Base-by-base conservation (phyloP, 2,797 vertebrate genomes). In the Heterohyrax brucei region DNA sequence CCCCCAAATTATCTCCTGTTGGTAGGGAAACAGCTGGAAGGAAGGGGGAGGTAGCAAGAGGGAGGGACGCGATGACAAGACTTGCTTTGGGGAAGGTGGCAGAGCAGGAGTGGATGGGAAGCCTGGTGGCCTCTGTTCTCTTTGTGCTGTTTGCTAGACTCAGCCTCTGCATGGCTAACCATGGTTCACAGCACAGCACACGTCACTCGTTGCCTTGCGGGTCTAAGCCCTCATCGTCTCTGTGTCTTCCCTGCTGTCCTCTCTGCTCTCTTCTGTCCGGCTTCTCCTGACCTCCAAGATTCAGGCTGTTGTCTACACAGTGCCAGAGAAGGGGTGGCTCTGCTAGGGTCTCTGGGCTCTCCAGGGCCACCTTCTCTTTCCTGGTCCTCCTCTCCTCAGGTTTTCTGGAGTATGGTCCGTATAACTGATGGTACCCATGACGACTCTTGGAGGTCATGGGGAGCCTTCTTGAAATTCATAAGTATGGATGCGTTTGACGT, bases 391-490 rank as follows among this genome's bases (percentile, higher is more conserved):
- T 93, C 12, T 18, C 82, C 21, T 6, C 53, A 59, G 22, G 33
- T 75, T 64, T 89, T 79, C 50, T 22, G 16, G 72, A 62, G 18
- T 12, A 13, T 56, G 5, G 18, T 89, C 76, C 83, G 9, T 30
- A 13, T n/a, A 28, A 53, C 14, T 1, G 2, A 3, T 30, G 39
- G 39, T 21, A 4, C 50, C 26, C 84, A 44, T 0, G 0, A 1
- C 53, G 87, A 24, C 84, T 81, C 56, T 62, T 61, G 12, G 19
- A 33, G 59, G 8, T 10, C 46, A 5, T 5, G 21, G 59, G 88
- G 62, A 66, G 46, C 66, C 26, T 19, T n/a, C 44, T 84, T 72
- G 76, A 92, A 48, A 73, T 86, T 10, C 30, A 14, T 53, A 64
- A 77, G 73, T 86, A 21, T 14, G 7, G 4, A 73, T 81, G 5